These are phyloP conservation scores for Zaprionus tsacasi DNA, from an alignment of 1,140 invertebrate species.

Conservation along the genomic window DNA sequence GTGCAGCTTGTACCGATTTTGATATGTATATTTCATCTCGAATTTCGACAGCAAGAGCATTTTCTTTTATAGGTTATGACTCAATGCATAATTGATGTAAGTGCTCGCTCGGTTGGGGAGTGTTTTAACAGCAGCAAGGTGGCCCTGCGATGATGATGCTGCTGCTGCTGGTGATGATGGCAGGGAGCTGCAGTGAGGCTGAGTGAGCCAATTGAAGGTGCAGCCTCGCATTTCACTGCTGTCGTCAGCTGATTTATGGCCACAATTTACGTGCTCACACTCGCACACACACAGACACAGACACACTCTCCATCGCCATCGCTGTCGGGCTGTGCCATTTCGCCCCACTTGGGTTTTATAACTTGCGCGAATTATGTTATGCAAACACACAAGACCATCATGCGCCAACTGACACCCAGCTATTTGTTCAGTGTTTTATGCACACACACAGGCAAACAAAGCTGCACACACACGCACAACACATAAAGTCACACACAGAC, in stretches of 20 bases:
- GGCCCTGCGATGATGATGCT: not conserved
- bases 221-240: slow-evolving; percentile 3
- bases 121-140: not conserved
- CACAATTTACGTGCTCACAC: slow-evolving; percentile 1
- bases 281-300: not conserved
- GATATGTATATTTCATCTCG: not conserved
- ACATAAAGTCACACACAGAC: slow-evolving; percentile 1
- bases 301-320: not conserved
- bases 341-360: slow-evolving; percentile 21
- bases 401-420: slow-evolving; percentile 7
- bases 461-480: not conserved
- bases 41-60: not conserved
- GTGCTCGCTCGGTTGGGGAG: not conserved
- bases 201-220: slow-evolving; percentile 2
- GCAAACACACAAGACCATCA: slow-evolving; percentile 20
- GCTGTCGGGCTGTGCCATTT: not conserved
- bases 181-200: not conserved
- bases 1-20: not conserved
- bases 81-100: slow-evolving; percentile 6
- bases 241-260: slow-evolving; percentile 27
- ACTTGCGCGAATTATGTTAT: slow-evolving; percentile 31
- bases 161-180: not conserved
- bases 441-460: slow-evolving; percentile 9
- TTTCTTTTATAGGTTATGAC: not conserved
- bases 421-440: slow-evolving; percentile 16